These are phyloP conservation scores for Thryonomys swinderianus DNA, from an alignment of 2,113 vertebrate genomes.

Conservation along the genomic window DNA sequence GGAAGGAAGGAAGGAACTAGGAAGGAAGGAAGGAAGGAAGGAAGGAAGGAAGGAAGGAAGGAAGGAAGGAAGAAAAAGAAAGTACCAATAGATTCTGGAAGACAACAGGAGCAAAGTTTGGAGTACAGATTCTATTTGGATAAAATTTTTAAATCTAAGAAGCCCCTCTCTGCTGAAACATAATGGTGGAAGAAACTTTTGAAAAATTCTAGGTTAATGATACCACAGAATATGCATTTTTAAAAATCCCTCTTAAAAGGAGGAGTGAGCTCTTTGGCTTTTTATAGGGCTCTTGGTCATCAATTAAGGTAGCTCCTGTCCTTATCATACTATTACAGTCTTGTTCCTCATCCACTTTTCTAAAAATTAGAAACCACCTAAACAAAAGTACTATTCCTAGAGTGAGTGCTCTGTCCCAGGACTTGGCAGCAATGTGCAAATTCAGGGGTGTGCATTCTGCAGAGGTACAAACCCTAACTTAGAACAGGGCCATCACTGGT, in stretches of 20 bases:
- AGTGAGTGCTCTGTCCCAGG: not conserved
- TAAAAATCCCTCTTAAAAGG: not conserved
- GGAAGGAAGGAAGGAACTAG: not conserved
- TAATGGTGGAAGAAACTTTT: not conserved
- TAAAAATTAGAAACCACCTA: not conserved
- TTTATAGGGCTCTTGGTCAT: not conserved
- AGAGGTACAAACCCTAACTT: not conserved
- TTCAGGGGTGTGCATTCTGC: not conserved
- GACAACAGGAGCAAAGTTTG: not conserved
- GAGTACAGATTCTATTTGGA: not conserved
- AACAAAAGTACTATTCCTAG: not conserved
- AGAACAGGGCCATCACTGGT: not conserved
- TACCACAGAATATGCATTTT: not conserved
- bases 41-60: not conserved
- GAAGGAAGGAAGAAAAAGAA: not conserved
- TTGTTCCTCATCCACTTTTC: not conserved
- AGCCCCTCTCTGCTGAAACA: not conserved
- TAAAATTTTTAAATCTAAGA: not conserved
- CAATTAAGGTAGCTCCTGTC: not conserved
- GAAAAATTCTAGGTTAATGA: not conserved
- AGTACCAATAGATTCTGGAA: not conserved
- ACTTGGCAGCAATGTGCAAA: not conserved
- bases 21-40: no score
- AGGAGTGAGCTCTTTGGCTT: not conserved
- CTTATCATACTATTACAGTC: not conserved